These are phyloP conservation scores for Andrena bucephala DNA, from an alignment of 2,888 invertebrate genomes.

Conservation along the genomic window DNA sequence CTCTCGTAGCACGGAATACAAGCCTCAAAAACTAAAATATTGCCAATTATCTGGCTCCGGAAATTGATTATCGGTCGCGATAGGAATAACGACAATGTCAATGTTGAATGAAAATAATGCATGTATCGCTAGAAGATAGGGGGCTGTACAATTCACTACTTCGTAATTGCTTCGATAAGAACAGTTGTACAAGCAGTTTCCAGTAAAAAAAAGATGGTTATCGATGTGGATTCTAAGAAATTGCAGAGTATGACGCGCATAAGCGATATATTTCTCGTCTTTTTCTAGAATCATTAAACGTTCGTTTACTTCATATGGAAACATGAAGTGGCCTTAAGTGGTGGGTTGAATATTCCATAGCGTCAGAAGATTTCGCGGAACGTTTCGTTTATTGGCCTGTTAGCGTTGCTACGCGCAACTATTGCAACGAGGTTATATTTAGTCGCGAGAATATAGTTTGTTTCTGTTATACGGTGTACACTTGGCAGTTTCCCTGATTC, in stretches of 20 bases:
- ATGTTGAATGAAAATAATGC: background rate
- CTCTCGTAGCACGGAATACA: background rate
- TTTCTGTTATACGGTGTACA: conserved; percentile 38
- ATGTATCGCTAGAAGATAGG: background rate
- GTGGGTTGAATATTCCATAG: conserved; percentile 10
- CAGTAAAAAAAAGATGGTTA: background rate
- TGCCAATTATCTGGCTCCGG: background rate
- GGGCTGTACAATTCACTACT: background rate
- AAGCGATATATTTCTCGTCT: background rate
- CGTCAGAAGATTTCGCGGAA: conserved; percentile 16
- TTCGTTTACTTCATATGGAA: background rate
- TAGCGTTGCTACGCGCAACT: conserved; percentile 21
- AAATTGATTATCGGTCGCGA: background rate
- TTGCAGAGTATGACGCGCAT: background rate
- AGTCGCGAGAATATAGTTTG: conserved; percentile 45
- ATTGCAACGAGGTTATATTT: conserved; percentile 58
- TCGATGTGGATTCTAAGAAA: background rate
- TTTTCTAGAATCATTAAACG: background rate
- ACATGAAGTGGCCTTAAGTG: too few relatives aligned
- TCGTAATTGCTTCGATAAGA: background rate
- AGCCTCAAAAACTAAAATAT: background rate
- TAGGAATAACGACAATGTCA: background rate
- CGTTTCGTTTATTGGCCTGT: conserved; percentile 41
- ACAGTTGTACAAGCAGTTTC: background rate
- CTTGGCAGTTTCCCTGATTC: conserved; percentile 49